These are phyloP conservation scores for Aplochiton taeniatus DNA, from an alignment of 2,797 vertebrate genomes.

Conservation along the genomic window DNA sequence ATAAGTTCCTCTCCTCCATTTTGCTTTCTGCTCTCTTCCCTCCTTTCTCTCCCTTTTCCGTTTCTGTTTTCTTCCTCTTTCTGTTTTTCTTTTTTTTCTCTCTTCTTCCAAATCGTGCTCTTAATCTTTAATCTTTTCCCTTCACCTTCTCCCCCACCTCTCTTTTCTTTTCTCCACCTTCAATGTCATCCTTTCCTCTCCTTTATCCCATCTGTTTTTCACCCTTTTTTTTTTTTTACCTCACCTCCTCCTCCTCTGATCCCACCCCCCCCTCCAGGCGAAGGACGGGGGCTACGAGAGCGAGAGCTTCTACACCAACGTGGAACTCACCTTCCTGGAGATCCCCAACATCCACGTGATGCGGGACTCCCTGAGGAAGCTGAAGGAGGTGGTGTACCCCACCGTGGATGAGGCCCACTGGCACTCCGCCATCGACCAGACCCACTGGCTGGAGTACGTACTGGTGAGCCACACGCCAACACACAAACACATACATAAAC, in stretches of 20 bases:
- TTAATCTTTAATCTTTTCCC: not conserved
- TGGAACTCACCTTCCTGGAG: conserved; percentile 90
- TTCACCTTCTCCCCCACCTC: not conserved
- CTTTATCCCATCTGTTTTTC: not conserved
- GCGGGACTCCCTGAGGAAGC: conserved; percentile 91
- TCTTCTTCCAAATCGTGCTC: not conserved
- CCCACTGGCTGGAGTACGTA: conserved; percentile 95
- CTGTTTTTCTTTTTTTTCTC: not conserved
- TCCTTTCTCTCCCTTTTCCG: not conserved
- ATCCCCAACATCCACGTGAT: conserved; percentile 97
- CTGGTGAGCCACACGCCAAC: conserved; percentile 65
- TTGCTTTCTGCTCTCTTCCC: no score
- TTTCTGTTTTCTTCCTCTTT: no score
- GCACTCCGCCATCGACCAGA: conserved; percentile 88
- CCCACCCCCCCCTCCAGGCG: conserved; percentile 65
- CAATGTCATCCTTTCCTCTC: not conserved
- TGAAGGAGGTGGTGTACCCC: conserved; percentile 92
- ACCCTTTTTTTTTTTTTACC: not conserved
- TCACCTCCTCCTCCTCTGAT: not conserved
- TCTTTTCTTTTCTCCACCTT: not conserved
- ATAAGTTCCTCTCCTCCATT: not conserved
- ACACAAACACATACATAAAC: not conserved
- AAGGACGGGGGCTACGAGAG: conserved; percentile 95
- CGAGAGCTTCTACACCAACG: conserved; percentile 89
- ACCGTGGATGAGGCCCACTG: conserved; percentile 89